phyloP scores from a whole-genome alignment of 2,797 vertebrate genomes.

The Molothrus aeneus region DNA sequence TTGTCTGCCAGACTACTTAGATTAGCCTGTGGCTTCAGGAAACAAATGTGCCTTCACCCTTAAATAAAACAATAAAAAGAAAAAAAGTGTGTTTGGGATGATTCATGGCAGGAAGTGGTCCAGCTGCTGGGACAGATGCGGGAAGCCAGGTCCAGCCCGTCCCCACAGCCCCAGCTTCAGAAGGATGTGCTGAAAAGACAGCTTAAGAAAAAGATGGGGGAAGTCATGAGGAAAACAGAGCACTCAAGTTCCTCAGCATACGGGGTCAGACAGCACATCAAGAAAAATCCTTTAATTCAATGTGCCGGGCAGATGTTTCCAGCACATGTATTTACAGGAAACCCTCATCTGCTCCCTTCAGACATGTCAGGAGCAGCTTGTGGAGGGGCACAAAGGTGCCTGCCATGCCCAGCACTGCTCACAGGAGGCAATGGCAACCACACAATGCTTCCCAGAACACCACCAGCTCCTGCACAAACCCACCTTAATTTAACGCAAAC shows the following conservation, averaged over 20 bases:
- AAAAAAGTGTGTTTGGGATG: neutral
- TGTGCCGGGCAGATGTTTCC: slow-evolving; percentile 51
- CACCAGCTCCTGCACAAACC: neutral
- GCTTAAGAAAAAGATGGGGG: slow-evolving; percentile 2
- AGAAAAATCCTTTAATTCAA: slow-evolving; percentile 39
- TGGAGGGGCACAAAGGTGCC: neutral
- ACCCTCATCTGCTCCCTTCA: neutral
- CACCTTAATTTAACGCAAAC: neutral
- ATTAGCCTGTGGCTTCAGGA: slow-evolving; percentile 18
- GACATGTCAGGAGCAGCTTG: neutral
- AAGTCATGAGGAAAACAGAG: slow-evolving; percentile 44
- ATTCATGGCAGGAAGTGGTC: slow-evolving; percentile 59
- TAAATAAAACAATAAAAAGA: slow-evolving; percentile 10
- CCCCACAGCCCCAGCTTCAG: neutral
- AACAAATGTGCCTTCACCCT: slow-evolving; percentile 48
- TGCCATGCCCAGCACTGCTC: neutral
- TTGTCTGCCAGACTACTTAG: slow-evolving; percentile 17
- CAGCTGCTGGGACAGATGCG: slow-evolving; percentile 54
- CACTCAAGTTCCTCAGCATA: neutral
- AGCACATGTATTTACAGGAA: slow-evolving; percentile 31
- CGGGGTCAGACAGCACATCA: slow-evolving; percentile 11
- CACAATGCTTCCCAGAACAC: accelerated
- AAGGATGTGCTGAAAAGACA: neutral
- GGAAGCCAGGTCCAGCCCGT: neutral
- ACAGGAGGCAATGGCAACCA: neutral